Base-by-base conservation (phyloP, 2,113 vertebrate species). In the Labeo catla region DNA sequence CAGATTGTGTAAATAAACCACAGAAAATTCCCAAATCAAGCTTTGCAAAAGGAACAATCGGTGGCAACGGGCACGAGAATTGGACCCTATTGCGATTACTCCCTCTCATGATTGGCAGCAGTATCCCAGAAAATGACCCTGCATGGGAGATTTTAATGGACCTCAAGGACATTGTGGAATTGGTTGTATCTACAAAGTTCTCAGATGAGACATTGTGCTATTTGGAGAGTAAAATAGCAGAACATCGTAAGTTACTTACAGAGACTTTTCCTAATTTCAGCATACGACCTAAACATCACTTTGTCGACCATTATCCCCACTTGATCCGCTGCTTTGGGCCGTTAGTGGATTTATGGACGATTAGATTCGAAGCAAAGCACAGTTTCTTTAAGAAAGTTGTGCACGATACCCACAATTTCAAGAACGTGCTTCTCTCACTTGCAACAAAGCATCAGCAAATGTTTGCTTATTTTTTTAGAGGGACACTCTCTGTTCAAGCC, bases 1-100 rank as follows among this genome's bases (percentile, higher is more conserved):
- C n/a, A 6, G 86, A 83, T 8, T 21, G 10, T 16, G 47, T 83
- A 7, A 85, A 63, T 54, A 77, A 61, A 49, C 73, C 73, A 59
- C 57, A 77, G 50, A 68, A 34, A 85, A 66, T 85, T 23, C 59
- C 59, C 4, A 77, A 85, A 49, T 52, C 74, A 12, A 70, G 74
- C 28, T 57, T 79, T 68, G 76, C 49, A 1, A 68, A 52, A n/a
- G 45, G 59, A 36, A 78, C 59, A n/a, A 39, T 52, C 7, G 8
- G 80, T 57, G 86, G 86, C n/a, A 82, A 86, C 10, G 54, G 79
- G 9, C 86, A 86, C 28, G 49, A 87, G 57, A 87, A 87, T 43
- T 87, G 73, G 86, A 16, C 81, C 1, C 28, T 87, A 36, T 45
- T n/a, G n/a, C n/a, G n/a, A n/a, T n/a, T n/a, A n/a, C n/a, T n/a